Evolutionary conservation across 2,888 invertebrate species (phyloP), one percentile per base, ranked within the genome.

Genomic region (Dascillus cervinus): DNA sequence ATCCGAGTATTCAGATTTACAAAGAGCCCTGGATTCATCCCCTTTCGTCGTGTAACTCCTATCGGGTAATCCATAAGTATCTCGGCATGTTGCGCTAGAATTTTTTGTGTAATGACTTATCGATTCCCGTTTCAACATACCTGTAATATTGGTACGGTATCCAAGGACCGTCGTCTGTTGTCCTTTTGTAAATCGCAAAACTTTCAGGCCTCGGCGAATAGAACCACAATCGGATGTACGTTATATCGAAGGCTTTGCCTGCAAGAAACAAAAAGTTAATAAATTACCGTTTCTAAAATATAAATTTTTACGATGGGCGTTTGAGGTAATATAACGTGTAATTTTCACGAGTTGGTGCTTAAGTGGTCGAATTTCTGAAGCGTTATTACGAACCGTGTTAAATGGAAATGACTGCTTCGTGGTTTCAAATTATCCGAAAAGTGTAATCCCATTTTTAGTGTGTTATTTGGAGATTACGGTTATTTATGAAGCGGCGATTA

Each of bases 241-340:
- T 97, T 42, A 98, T 92, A 58, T 98, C 96, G 64, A 89, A 97
- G 0, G 94, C 79, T 67, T 97, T 98, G 17, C 85, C 96, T 95
- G 68, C 9, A 71, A 67, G 36, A 41, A 44, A 47, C 47, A 29
- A n/a, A n/a, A n/a, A n/a, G n/a, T n/a, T n/a, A n/a, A n/a, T n/a
- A n/a, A n/a, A n/a, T n/a, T n/a, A n/a, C n/a, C n/a, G n/a, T n/a
- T n/a, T n/a, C n/a, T n/a, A n/a, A n/a, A n/a, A n/a, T n/a, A n/a
- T n/a, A n/a, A n/a, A n/a, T n/a, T n/a, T n/a, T n/a, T n/a, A n/a
- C n/a, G n/a, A n/a, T n/a, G n/a, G n/a, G n/a, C n/a, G n/a, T n/a
- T n/a, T n/a, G n/a, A n/a, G n/a, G n/a, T n/a, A n/a, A n/a, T n/a
- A n/a, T n/a, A n/a, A n/a, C n/a, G n/a, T n/a, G n/a, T n/a, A n/a